Percentiles rank a stretch among this genome's conserved stretches.
Evolutionary conservation across 2,797 vertebrate species (phyloP).

Genomic region (Mionectes olivaceus): DNA sequence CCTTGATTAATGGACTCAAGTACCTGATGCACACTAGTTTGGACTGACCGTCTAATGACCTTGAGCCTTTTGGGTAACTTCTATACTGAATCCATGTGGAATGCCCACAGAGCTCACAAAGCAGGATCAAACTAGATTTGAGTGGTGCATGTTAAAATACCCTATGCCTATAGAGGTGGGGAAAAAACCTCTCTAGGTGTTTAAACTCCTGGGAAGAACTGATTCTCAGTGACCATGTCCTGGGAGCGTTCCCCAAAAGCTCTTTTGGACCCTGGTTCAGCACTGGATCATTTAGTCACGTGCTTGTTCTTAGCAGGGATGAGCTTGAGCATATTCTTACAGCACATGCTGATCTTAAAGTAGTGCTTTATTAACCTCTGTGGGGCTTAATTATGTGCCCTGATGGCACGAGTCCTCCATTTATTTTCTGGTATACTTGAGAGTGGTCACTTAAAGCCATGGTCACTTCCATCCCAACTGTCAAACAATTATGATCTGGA

Average conservation of each 20-base stretch:
- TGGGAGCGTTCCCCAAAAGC: neutral
- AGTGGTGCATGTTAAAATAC: neutral
- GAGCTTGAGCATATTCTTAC: neutral
- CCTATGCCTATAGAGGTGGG: neutral
- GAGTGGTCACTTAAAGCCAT: neutral
- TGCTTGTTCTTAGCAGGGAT: neutral
- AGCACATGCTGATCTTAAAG: slow-evolving; percentile 2
- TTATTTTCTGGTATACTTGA: neutral
- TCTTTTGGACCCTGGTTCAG: neutral
- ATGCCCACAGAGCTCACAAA: neutral
- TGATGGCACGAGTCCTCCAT: neutral
- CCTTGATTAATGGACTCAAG: neutral
- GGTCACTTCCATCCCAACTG: neutral
- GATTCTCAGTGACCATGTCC: neutral
- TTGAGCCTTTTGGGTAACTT: neutral
- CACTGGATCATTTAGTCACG: neutral
- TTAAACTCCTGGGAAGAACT: neutral
- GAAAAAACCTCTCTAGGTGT: neutral
- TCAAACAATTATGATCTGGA: neutral
- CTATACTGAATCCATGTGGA: neutral
- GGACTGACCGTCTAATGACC: neutral
- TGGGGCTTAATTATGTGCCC: neutral
- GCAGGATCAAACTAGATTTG: neutral
- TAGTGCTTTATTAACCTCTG: slow-evolving; percentile 33
- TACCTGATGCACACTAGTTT: neutral